Base-by-base conservation (phyloP, 1,140 invertebrate species). In the Listronotus oregonensis region DNA sequence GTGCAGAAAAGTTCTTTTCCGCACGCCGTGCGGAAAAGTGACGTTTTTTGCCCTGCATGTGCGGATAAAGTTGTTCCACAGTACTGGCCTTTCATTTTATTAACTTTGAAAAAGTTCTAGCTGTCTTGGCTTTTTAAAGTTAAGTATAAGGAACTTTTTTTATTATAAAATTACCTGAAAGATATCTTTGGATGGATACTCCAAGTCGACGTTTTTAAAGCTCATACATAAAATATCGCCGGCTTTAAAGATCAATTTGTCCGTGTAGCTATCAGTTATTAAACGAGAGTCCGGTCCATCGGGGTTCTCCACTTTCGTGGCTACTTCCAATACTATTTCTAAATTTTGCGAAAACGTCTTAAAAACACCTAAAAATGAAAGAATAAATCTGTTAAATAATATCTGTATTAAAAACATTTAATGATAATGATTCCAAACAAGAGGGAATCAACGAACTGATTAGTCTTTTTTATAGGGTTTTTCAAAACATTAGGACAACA, bases 181-280 rank as follows among this genome's bases (percentile, higher is more conserved):
- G 49, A 89, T 88, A 75, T 91, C 91, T 80, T 87, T 89, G 27
- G 89, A 91, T 57, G 93, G 92, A 82, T 89, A 95, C 71, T 95
- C 92, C 62, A 94, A 81, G 82, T 96, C 94, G 42, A 93, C 89
- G 82, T 95, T 89, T 76, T 85, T 85, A 27, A 89, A 88, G 67
- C 84, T 85, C 68, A 96, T 88, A 69, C 83, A 89, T 46, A 95
- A 87, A 71, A 96, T 87, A 81, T 94, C 91, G 71, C 87, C 83
- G 47, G 87, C 83, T 74, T 90, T 90, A 80, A 96, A 95, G 76
- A 96, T 92, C 72, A 95, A 81, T 81, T 90, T 92, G 68, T 94
- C 90, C 58, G 89, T 86, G 40, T 91, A 84, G 17, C 85, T 86
- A 44, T 91, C 87, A 10, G 87, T 81, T n/a, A 81, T 80, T 67